Base-by-base conservation (phyloP, 1,140 invertebrate genomes). In the Armadillidium nasatum region DNA sequence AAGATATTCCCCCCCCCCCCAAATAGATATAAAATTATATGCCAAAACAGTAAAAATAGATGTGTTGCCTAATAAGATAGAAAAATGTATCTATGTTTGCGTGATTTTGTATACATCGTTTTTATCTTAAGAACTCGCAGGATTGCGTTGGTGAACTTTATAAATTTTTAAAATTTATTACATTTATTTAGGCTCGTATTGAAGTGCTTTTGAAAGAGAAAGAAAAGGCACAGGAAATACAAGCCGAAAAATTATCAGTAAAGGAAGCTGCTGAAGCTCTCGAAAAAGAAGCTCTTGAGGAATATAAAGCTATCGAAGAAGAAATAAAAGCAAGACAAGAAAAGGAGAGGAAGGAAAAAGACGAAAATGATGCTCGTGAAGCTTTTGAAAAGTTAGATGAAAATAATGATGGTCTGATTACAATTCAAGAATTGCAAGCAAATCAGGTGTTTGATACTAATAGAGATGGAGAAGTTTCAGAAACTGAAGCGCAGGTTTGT, bases 391-490 rank as follows among this genome's bases (percentile, higher is more conserved):
- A 84, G 67, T 79, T 87, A 44, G 85, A 87, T 73, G 80, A 81
- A 15, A 83, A 84, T 78, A 81, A 78, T 23, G 84, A 87, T 74
- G 81, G 81, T 7, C 67, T 80, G 82, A 46, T 78, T 9, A 71
- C 78, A 13, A 23, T 91, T 54, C 86, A 88, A 71, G 96, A 98
- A 86, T 84, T 99, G 11, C 90, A 91, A 86, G 87, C 89, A 7
- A 88, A 90, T 79, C 86, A 87, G 46, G 90, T 89, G 66, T 94
- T 98, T 87, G 96, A 98, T 86, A 90, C 90, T 80, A 91, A 98
- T 85, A 89, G 89, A 76, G 92, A 98, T 88, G 94, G 95, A 9
- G 87, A 88, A 75, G 93, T 95, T 69, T 88, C 90, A 66, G 91
- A 94, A 73, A 94, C 97, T 82, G 93, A 97, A 85, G 91, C 91